Base-by-base conservation (phyloP, 2,113 vertebrate species). In the Lepidothrix coronata region DNA sequence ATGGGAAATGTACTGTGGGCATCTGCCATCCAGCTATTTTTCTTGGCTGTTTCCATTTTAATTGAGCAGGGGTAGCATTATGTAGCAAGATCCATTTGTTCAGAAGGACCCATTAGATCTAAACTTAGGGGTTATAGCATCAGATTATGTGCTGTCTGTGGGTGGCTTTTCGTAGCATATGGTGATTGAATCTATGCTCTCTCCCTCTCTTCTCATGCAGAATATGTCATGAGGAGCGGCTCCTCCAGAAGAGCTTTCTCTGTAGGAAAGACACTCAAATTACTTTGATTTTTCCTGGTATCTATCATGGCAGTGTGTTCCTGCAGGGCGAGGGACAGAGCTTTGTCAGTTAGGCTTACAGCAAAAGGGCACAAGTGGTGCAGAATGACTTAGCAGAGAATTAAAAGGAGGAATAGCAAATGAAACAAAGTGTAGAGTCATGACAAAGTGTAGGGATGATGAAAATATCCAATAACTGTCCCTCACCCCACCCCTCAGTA, bases 361-460 rank as follows among this genome's bases (percentile, higher is more conserved):
- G 52, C 57, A 75, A 91, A 78, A 91, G 48, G 57, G 44, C 54
- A 78, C 66, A 79, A 93, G 49, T 66, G 66, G 62, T 54, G 49
- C 74, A 93, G 86, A 84, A 95, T 49, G 79, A 88, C 70, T 93
- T 83, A 78, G 48, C 63, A 95, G 68, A 75, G 61, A 91, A 84
- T 14, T 79, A 75, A 61, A 67, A 84, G 39, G 22, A 74, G 28
- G 63, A 86, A 67, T 30, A 81, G 55, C 37, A 75, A 88, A 52
- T 51, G 33, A 72, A 86, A 91, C 54, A 85, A 78, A 57, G 16
- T 0, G 2, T 25, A 31, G 52, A 57, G 21, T 48, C 2, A 1
- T 66, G 55, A 51, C 43, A 55, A 85, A 89, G 28, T 2, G 8
- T 10, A 83, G 71, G 54, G 37, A 39, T 31, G n/a, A 46, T 82